Percentiles rank a stretch among this genome's conserved stretches.
These are phyloP conservation scores for Anarsia innoxiella DNA, from an alignment of 2,888 invertebrate species.

Conservation along the genomic window DNA sequence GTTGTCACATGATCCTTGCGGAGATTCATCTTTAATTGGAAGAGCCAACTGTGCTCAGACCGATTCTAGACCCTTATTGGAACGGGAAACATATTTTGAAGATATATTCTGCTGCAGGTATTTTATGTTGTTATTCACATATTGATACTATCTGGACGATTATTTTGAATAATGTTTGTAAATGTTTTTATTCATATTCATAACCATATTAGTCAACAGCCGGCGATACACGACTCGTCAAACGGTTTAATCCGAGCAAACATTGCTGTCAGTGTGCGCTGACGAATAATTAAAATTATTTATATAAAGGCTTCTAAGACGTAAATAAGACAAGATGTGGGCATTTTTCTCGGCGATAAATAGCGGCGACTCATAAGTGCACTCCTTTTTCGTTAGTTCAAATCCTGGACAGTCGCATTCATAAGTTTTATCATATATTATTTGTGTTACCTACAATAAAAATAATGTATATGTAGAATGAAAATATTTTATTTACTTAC, in stretches of 20 bases:
- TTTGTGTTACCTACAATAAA: too few species aligned
- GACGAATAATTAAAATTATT: slow-evolving; percentile 48
- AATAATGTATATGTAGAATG: too few species aligned
- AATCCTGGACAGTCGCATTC: too few species aligned
- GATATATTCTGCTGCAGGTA: not conserved
- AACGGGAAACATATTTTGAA: not conserved
- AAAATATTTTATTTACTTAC: too few species aligned
- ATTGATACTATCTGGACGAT: too few species aligned
- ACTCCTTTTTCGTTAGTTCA: too few species aligned
- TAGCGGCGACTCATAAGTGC: too few species aligned
- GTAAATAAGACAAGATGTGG: slow-evolving; percentile 35
- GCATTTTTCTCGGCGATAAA: slow-evolving; percentile 36
- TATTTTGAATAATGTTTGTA: not conserved
- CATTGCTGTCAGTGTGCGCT: slow-evolving; percentile 33
- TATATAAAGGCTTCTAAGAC: slow-evolving; percentile 48
- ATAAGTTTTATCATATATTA: too few species aligned
- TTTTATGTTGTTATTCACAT: too few species aligned
- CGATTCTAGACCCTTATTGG: not conserved
- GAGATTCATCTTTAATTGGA: slow-evolving; percentile 70
- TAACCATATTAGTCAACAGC: too few species aligned
- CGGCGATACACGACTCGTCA: slow-evolving; percentile 6
- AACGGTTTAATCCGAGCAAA: slow-evolving; percentile 20
- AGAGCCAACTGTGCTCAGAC: slow-evolving; percentile 29
- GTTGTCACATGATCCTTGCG: slow-evolving; percentile 66
- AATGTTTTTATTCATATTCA: too few species aligned